Evolutionary conservation across 2,113 vertebrate species (phyloP), one percentile per base, ranked within the genome.

Genomic region (Falco punctatus): DNA sequence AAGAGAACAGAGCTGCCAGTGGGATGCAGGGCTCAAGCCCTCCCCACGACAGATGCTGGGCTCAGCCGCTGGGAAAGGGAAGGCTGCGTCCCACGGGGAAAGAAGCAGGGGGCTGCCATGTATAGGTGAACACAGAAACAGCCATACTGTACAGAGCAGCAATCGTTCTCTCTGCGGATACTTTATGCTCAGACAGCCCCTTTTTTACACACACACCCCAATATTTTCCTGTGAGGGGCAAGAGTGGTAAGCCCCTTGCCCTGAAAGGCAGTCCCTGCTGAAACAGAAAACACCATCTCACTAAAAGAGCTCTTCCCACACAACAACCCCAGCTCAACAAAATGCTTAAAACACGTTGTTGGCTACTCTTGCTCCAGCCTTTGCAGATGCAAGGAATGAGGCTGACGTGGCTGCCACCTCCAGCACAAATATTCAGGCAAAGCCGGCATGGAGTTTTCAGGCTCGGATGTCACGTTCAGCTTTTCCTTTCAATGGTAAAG

Each of bases 401-500:
- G 33, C 81, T 2, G 3, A 17, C 0, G 0, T 1, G 17, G 13
- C 14, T 2, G 13, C 27, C 72, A 26, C n/a, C 27, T 16, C 72
- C 42, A 30, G 1, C 0, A 4, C 11, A 40, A 46, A 20, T 2
- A 20, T 9, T 79, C 33, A 24, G n/a, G 44, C 38, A 93, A 51
- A 70, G 49, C 23, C 79, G 42, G 28, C 48, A n/a, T 1, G 3
- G 33, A 48, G 65, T 3, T n/a, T n/a, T n/a, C 11, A 20, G 61
- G 26, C 8, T 66, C 27, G 86, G 75, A 27, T 23, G 10, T 30
- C n/a, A 2, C 2, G 2, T 40, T 88, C 27, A 40, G 15, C n/a
- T 42, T 61, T 69, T 40, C 49, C n/a, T 70, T 14, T 55, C 30
- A 26, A 6, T 21, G 9, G 32, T 52, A 24, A 71, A 92, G 28